phyloP scores from a whole-genome alignment of 2,797 vertebrate species.

The Arctocebus calabarensis region DNA sequence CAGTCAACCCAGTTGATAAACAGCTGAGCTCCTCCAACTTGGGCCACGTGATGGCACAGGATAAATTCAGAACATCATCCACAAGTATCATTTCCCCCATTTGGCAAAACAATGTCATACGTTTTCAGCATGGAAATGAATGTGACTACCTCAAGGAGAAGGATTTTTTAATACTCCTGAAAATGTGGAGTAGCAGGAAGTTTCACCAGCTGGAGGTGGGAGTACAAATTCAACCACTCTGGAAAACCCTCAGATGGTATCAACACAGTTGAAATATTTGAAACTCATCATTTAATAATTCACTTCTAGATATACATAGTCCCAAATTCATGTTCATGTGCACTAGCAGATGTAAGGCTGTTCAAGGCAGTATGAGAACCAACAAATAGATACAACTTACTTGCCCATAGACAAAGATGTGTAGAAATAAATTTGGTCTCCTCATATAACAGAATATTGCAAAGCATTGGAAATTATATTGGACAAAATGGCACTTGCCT shows the following conservation, averaged over 20 bases:
- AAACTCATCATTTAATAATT: not conserved
- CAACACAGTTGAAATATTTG: not conserved
- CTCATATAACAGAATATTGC: not conserved
- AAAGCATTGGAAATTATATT: not conserved
- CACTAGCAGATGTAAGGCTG: not conserved
- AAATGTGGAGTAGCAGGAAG: not conserved
- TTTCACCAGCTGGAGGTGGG: not conserved
- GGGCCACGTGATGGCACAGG: not conserved
- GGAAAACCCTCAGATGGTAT: not conserved
- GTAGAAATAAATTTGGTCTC: not conserved
- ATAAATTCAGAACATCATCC: not conserved
- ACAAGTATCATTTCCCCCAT: not conserved
- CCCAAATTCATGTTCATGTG: not conserved
- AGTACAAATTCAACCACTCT: not conserved
- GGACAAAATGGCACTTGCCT: not conserved
- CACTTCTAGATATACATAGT: not conserved
- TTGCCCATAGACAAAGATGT: not conserved
- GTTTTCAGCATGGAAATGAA: conserved; percentile 44
- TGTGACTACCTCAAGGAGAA: not conserved
- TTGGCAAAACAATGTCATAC: not conserved
- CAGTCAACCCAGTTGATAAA: not conserved
- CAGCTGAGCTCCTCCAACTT: not conserved
- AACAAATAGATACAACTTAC: not conserved
- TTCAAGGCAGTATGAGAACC: not conserved
- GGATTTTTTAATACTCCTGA: not conserved